These are phyloP conservation scores for Acropora tenuis DNA, from an alignment of 64 coral and sea anemone species.

Conservation along the genomic window DNA sequence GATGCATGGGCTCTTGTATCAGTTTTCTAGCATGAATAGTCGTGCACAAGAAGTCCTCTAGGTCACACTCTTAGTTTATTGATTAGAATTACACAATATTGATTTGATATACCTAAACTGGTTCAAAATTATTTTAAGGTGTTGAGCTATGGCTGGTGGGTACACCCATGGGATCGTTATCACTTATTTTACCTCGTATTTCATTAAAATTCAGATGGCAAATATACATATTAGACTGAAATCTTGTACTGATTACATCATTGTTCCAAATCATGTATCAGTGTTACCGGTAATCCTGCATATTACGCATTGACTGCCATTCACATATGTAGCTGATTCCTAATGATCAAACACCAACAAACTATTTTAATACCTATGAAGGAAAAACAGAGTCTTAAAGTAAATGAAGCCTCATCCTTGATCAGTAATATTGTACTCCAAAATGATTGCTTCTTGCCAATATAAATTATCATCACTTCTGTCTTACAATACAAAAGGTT, in stretches of 20 bases:
- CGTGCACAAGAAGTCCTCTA: background rate
- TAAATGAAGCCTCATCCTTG: background rate
- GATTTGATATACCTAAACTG: too few species aligned
- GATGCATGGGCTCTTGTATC: background rate
- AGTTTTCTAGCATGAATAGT: too few species aligned
- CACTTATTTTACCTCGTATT: too few species aligned
- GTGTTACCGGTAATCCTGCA: too few species aligned
- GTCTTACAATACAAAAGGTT: background rate
- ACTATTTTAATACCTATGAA: background rate
- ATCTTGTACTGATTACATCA: background rate
- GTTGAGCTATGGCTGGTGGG: too few species aligned
- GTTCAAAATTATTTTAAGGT: too few species aligned
- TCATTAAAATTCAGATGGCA: background rate
- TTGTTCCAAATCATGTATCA: background rate
- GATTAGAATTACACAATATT: too few species aligned
- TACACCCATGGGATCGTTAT: too few species aligned
- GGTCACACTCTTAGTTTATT: too few species aligned
- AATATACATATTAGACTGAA: background rate
- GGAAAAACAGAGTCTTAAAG: background rate
- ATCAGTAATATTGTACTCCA: background rate
- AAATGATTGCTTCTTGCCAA: background rate
- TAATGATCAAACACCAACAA: background rate
- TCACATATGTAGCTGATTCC: background rate
- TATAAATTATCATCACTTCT: background rate
- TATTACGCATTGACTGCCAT: too few species aligned